phyloP scores from a whole-genome alignment of 2,113 vertebrate species.

The Campylomormyrus tamandua region DNA sequence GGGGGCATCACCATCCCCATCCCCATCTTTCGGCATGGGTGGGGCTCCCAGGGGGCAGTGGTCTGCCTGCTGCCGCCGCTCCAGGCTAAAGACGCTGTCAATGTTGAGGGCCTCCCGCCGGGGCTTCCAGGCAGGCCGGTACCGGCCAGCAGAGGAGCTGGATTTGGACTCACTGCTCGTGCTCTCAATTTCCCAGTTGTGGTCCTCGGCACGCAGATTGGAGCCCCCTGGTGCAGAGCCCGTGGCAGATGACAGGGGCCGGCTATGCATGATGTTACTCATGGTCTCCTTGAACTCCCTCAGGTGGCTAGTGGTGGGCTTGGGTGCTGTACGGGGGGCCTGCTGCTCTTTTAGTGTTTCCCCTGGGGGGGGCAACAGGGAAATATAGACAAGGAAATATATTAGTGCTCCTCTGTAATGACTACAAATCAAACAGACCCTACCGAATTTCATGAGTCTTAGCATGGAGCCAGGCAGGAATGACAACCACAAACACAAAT shows the following conservation, averaged over 20 bases:
- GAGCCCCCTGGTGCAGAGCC: constrained; percentile 35
- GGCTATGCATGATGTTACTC: constrained; percentile 87
- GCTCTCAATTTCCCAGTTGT: constrained; percentile 79
- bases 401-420: background rate
- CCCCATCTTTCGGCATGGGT: constrained; percentile 30
- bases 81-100: constrained; percentile 85
- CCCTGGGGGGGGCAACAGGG: constrained; percentile 52
- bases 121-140: constrained; percentile 81
- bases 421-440: background rate
- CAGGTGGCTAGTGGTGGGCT: constrained; percentile 72
- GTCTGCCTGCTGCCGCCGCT: constrained; percentile 73
- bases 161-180: constrained; percentile 80
- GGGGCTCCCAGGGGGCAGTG: constrained; percentile 70
- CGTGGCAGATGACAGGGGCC: constrained; percentile 59
- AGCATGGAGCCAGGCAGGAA: background rate
- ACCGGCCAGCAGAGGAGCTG: constrained; percentile 71
- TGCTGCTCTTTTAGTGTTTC: constrained; percentile 94
- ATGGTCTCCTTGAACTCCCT: constrained; percentile 89
- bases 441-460: background rate
- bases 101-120: constrained; percentile 88
- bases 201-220: constrained; percentile 41
- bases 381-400: background rate
- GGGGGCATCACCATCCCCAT: background rate
- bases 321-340: constrained; percentile 75
- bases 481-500: background rate